Conservation (phyloP, 2,888 invertebrate species). For the Psococerastis gibbosa region DNA sequence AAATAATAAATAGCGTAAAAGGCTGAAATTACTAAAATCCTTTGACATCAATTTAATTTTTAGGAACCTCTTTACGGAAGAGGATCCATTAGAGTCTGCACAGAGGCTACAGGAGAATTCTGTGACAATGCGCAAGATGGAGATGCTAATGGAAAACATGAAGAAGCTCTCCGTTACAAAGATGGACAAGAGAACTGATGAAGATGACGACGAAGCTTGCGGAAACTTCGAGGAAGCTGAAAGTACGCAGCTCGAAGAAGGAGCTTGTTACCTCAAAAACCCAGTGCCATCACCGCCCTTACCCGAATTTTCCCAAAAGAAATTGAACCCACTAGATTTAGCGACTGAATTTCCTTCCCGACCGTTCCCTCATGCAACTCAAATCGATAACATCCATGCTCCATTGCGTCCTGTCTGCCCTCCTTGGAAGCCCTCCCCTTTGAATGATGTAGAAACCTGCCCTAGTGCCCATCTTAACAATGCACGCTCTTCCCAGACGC, state of each 20-base stretch:
- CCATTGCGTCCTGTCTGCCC: neutral
- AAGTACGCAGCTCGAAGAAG: constrained; percentile 1
- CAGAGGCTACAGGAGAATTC: constrained; percentile 41
- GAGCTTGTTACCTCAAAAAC: neutral
- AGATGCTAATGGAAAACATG: constrained; percentile 39
- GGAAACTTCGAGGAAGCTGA: neutral
- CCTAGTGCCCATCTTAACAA: neutral
- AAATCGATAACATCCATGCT: neutral
- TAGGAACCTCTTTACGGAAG: constrained; percentile 17
- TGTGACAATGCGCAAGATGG: constrained; percentile 46
- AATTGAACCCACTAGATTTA: neutral
- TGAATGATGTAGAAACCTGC: neutral
- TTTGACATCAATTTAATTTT: too few species aligned
- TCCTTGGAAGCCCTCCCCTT: neutral
- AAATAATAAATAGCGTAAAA: too few species aligned
- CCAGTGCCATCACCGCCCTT: neutral
- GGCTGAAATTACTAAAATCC: too few species aligned
- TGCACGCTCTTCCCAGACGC: neutral
- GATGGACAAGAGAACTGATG: constrained; percentile 19
- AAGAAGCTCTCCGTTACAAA: constrained; percentile 27
- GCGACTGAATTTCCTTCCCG: too few species aligned
- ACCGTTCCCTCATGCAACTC: neutral
- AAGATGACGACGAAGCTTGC: neutral
- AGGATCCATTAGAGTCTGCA: constrained; percentile 25
- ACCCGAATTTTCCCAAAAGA: too few species aligned